Evolutionary conservation across 1,140 invertebrate genomes (phyloP).

Genomic region (Belonocnema kinseyi): DNA sequence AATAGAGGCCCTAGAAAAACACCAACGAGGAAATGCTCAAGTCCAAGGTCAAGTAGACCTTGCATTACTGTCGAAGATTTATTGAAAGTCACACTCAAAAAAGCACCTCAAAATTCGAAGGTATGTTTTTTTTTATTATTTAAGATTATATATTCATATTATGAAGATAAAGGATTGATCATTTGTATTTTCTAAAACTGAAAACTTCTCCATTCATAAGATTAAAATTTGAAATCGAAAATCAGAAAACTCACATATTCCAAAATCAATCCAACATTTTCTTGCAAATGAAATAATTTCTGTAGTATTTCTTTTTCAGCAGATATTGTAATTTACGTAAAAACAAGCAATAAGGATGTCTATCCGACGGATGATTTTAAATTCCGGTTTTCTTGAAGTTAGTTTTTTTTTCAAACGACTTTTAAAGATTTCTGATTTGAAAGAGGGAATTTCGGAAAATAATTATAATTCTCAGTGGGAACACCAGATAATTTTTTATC

Average conservation of each 20-base stretch:
- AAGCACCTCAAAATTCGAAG: conserved; percentile 57
- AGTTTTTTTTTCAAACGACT: no score
- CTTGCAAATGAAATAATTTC: conserved; percentile 7
- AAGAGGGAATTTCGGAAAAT: no score
- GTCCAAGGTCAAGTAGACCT: conserved; percentile 54
- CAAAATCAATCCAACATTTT: neutral
- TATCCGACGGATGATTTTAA: no score
- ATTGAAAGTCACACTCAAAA: conserved; percentile 66
- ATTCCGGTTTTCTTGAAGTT: no score
- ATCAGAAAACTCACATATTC: neutral
- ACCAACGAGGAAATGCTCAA: conserved; percentile 54
- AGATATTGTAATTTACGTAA: neutral
- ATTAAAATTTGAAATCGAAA: no score
- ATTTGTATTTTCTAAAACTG: no score
- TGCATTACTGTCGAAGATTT: conserved; percentile 68
- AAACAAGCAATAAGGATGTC: no score
- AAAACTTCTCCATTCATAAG: no score
- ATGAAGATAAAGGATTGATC: no score
- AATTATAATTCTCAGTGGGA: no score
- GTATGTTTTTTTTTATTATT: conserved; percentile 40
- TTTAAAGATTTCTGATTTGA: no score
- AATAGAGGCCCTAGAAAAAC: conserved; percentile 42
- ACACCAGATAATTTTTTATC: no score
- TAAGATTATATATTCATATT: neutral
- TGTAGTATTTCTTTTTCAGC: conserved; percentile 6